Conservation (phyloP, 2,113 vertebrate genomes). For the Microcebus jonahi region DNA sequence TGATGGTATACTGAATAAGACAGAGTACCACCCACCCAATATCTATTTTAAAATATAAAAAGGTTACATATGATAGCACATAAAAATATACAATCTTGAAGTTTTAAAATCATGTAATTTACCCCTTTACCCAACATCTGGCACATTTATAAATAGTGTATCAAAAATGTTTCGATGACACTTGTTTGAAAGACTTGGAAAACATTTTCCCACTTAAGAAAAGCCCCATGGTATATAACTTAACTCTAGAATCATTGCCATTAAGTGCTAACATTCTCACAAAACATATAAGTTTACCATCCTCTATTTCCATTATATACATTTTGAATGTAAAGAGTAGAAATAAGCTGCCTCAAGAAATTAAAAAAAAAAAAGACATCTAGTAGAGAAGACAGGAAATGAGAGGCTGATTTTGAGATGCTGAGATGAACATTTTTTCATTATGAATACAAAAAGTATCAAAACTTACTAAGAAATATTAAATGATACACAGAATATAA, state of each 20-base stretch:
- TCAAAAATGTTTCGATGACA: slow-evolving; percentile 24
- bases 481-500: background rate
- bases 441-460: background rate
- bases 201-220: background rate
- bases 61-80: background rate
- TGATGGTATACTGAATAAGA: background rate
- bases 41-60: slow-evolving; percentile 36
- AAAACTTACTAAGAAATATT: slow-evolving; percentile 13
- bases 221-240: background rate
- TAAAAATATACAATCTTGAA: background rate
- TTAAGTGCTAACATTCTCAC: slow-evolving; percentile 7
- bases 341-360: slow-evolving; percentile 33
- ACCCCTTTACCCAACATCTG: background rate
- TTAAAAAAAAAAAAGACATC: background rate
- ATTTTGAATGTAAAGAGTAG: slow-evolving; percentile 29
- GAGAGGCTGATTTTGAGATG: background rate
- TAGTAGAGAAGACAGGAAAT: background rate
- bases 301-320: background rate
- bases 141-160: slow-evolving; percentile 28
- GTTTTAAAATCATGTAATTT: slow-evolving; percentile 15
- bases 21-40: background rate
- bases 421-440: slow-evolving; percentile 1
- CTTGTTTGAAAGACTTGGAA: background rate
- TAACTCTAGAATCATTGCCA: background rate
- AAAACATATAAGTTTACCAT: slow-evolving; percentile 3